Conservation (phyloP, 2,888 invertebrate species). For the Drosophila multiciliata region DNA sequence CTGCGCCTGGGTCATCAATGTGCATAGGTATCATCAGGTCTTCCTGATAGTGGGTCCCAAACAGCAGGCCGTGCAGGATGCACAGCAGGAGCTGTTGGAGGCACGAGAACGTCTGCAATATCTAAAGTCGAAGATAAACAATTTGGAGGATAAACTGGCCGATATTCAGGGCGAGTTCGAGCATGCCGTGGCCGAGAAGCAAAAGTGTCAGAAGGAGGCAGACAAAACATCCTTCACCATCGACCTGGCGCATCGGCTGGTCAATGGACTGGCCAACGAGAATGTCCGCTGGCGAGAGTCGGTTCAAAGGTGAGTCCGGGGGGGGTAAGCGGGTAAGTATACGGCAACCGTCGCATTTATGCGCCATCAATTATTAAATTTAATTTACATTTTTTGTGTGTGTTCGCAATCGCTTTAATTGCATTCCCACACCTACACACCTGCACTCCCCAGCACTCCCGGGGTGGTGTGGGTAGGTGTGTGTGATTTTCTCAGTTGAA, state of each 20-base stretch:
- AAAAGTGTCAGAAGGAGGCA: constrained; percentile 96
- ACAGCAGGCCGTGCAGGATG: constrained; percentile 93
- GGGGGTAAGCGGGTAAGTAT: constrained; percentile 56
- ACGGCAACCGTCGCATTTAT: constrained; percentile 56
- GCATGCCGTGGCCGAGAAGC: constrained; percentile 93
- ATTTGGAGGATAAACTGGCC: constrained; percentile 90
- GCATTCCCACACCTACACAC: constrained; percentile 46
- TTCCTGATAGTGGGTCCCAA: constrained; percentile 97
- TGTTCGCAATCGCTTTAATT: constrained; percentile 73
- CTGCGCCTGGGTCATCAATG: constrained; percentile 97
- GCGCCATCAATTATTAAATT: constrained; percentile 78
- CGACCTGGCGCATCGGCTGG: constrained; percentile 95
- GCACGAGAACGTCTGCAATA: constrained; percentile 92
- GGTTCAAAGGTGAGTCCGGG: constrained; percentile 80
- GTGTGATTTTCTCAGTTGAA: constrained; percentile 41
- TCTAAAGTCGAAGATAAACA: constrained; percentile 90
- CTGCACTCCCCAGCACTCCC: neutral
- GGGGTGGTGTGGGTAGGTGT: neutral
- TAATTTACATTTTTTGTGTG: constrained; percentile 75
- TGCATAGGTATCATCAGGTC: constrained; percentile 94
- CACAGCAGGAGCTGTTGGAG: constrained; percentile 93
- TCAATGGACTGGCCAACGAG: constrained; percentile 97
- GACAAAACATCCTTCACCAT: constrained; percentile 95
- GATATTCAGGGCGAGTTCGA: constrained; percentile 93
- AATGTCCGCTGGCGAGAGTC: constrained; percentile 86